These are phyloP conservation scores for Cabera pusaria DNA, from an alignment of 2,888 invertebrate species.

Conservation along the genomic window DNA sequence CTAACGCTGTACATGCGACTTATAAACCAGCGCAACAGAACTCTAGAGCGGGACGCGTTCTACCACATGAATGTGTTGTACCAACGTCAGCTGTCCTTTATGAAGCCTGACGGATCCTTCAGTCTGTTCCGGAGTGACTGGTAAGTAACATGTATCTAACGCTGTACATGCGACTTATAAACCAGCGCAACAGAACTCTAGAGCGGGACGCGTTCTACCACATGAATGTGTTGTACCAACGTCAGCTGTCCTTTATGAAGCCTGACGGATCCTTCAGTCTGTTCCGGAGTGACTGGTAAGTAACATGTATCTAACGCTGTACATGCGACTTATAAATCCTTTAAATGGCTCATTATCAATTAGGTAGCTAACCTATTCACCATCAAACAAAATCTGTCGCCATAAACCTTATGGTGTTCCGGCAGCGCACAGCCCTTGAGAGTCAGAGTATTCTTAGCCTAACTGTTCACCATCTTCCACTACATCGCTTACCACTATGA, in stretches of 20 bases:
- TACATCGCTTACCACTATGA: no score
- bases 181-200: conserved; percentile 83
- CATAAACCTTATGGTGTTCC: no score
- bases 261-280: conserved; percentile 95
- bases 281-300: conserved; percentile 95
- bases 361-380: no score
- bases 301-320: neutral
- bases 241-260: conserved; percentile 95
- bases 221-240: conserved; percentile 25
- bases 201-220: neutral
- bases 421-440: no score
- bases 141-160: conserved; percentile 73
- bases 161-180: conserved; percentile 94
- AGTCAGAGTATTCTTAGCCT: no score
- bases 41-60: neutral
- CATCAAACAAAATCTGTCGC: no score
- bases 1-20: no score
- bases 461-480: no score
- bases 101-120: conserved; percentile 96
- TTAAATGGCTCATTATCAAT: no score
- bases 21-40: neutral
- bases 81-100: conserved; percentile 89
- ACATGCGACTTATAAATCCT: no score
- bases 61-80: no score
- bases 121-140: conserved; percentile 96